Base-by-base conservation (phyloP, 2,113 vertebrate genomes). In the Engystomops pustulosus region DNA sequence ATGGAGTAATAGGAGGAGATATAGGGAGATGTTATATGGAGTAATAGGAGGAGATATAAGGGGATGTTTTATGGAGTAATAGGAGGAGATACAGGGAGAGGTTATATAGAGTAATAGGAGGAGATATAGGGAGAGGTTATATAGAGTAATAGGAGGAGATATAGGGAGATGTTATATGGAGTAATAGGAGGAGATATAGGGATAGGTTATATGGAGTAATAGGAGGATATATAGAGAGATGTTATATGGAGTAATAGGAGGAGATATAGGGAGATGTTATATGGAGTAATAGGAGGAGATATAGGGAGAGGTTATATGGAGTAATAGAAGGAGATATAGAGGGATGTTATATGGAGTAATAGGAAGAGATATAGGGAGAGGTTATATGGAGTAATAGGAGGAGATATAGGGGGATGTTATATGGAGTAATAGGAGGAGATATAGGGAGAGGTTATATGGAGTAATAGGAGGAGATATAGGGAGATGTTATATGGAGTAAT, bases 1-100 rank as follows among this genome's bases (percentile, higher is more conserved):
- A 60, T 60, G 55, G 55, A 27, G 55, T 60, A 60, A 60, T 60
- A 60, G 55, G 55, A 60, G 23, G 55, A 60, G 55, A 60, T 60
- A 60, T 60, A 60, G 55, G 55, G 20, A 5, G 18, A 53, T 17
- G 18, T 53, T 53, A n/a, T 53, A 53, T 53, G 51, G 51, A 53
- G 51, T 53, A 53, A 53, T 53, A 53, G 51, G 51, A 53, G 51
- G 51, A 53, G 51, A 53, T 53, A 53, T 53, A 55, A n/a, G 53
- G 8, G 8, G 53, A 23, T 20, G 53, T 23, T 23, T 23, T 55
- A 55, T 55, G 53, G n/a, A 55, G 53, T 55, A 55, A 55, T 55
- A 55, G 53, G 53, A 23, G n/a, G n/a, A 23, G 53, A 55, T 23
- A 55, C 23, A 55, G 20, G 44, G 53, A 23, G 53, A 23, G 23